Evolutionary conservation across 2,888 invertebrate species (phyloP), one percentile per base, ranked within the genome.

Genomic region (Apodemia zela): DNA sequence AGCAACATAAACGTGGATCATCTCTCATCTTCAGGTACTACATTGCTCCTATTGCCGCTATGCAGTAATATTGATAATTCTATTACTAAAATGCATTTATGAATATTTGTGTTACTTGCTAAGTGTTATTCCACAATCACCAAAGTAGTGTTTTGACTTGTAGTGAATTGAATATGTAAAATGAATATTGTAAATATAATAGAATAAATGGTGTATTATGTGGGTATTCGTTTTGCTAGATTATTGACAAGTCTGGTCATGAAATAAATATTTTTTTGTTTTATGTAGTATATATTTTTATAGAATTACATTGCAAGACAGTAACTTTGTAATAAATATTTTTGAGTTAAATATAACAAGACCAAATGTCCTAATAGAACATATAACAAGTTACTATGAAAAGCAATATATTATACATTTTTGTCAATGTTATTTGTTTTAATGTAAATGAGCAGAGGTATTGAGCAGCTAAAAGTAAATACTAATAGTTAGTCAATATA

Each of bases 1-100:
- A 95, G 71, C 96, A 97, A 76, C 93, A 98, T 65, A 97, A 97
- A 82, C 94, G 98, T 61, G 98, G 98, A 25, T 96, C 96, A 70
- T 97, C 96, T 67, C 83, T 98, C 64, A 92, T 97, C 74, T 95
- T 95, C 92, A 94, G 97, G 76, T 96, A 95, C 82, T 91, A 91
- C 76, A 90, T 91, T 69, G 91, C 91, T 75, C 91, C 91, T 49
- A 85, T 89, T 65, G 83, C 86, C 75, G 85, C 85, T 62, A 69
- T 87, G 76, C 84, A 89, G 72, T 88, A 87, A 78, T 68, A 72
- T 74, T 67, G 72, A 72, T 71, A 58, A 66, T 70, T 71, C 70
- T 66, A 73, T 76, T 75, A 79, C 75, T 78, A 71, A 42, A 54
- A 73, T 83, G 86, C 87, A 89, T 87, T 89, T 85, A 87, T 78